Percentiles rank a stretch among this genome's conserved stretches.
Conservation (phyloP, 2,888 invertebrate genomes). For the Platycnemis pennipes region DNA sequence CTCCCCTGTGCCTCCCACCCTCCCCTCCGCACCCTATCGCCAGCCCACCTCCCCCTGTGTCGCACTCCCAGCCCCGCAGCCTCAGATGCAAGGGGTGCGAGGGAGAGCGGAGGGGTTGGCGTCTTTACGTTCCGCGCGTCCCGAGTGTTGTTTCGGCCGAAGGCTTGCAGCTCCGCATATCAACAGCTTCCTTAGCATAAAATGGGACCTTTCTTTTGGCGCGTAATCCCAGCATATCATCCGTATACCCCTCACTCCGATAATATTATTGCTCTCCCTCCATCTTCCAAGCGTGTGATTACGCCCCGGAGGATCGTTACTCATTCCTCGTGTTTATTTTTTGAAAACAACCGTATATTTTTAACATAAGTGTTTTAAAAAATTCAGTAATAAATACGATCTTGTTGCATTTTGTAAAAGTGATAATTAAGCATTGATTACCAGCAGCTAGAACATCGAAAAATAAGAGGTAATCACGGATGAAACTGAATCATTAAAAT, state of each 20-base stretch:
- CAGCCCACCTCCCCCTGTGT: background rate
- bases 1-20: background rate
- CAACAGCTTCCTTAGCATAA: constrained; percentile 68
- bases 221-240: constrained; percentile 68
- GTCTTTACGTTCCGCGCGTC: constrained; percentile 3
- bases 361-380: constrained; percentile 14
- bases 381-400: no score
- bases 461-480: no score
- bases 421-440: no score
- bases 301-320: constrained; percentile 43
- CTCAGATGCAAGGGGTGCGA: background rate
- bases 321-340: constrained; percentile 53
- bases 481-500: no score
- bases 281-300: constrained; percentile 52
- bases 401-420: no score
- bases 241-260: constrained; percentile 57
- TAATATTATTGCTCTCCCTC: constrained; percentile 66
- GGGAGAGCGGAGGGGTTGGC: background rate
- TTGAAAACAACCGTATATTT: background rate
- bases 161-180: constrained; percentile 67
- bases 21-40: background rate
- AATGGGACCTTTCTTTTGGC: constrained; percentile 58
- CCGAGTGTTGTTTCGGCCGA: constrained; percentile 61
- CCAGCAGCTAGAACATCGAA: no score
- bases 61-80: background rate